Conservation (phyloP, 2,888 invertebrate genomes). For the Orchestes rusci region DNA sequence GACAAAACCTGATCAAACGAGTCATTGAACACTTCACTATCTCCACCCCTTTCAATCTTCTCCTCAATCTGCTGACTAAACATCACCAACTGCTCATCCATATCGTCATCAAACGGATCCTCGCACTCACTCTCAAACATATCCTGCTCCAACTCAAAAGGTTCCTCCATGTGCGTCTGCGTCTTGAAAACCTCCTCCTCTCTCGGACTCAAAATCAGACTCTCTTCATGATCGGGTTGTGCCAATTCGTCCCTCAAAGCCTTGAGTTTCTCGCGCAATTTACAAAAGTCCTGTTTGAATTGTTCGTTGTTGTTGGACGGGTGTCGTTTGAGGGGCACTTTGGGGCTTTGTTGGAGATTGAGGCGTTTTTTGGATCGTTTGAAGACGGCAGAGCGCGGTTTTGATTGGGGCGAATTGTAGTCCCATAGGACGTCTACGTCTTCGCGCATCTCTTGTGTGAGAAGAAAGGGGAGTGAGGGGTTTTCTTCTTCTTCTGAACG, state of each 20-base stretch:
- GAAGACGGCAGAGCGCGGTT: slow-evolving; percentile 20
- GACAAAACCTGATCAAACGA: slow-evolving; percentile 32
- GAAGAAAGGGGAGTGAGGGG: slow-evolving; percentile 19
- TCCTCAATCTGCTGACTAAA: slow-evolving; percentile 39
- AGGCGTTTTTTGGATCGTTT: slow-evolving; percentile 13
- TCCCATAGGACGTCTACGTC: slow-evolving; percentile 47
- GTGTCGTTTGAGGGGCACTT: slow-evolving; percentile 32
- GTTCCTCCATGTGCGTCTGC: background rate
- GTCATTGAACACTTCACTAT: slow-evolving; percentile 28
- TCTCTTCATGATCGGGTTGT: slow-evolving; percentile 33
- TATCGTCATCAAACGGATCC: slow-evolving; percentile 38
- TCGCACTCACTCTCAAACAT: slow-evolving; percentile 21
- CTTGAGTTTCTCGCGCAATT: slow-evolving; percentile 37
- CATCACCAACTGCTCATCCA: slow-evolving; percentile 38
- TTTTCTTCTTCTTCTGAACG: slow-evolving; percentile 21
- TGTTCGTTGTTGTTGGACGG: slow-evolving; percentile 30
- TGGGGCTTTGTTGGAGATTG: slow-evolving; percentile 33
- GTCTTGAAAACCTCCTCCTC: slow-evolving; percentile 33
- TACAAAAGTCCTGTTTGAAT: slow-evolving; percentile 35
- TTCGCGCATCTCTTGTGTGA: slow-evolving; percentile 41
- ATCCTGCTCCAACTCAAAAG: background rate
- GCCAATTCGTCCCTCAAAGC: slow-evolving; percentile 35
- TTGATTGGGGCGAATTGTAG: slow-evolving; percentile 41
- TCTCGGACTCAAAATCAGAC: slow-evolving; percentile 31
- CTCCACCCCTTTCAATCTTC: slow-evolving; percentile 3